A percentile compares a stretch with the other conserved stretches of the same genome.
These are phyloP conservation scores for Nasonovia ribisnigri DNA, from an alignment of 2,888 invertebrate genomes.

Conservation along the genomic window DNA sequence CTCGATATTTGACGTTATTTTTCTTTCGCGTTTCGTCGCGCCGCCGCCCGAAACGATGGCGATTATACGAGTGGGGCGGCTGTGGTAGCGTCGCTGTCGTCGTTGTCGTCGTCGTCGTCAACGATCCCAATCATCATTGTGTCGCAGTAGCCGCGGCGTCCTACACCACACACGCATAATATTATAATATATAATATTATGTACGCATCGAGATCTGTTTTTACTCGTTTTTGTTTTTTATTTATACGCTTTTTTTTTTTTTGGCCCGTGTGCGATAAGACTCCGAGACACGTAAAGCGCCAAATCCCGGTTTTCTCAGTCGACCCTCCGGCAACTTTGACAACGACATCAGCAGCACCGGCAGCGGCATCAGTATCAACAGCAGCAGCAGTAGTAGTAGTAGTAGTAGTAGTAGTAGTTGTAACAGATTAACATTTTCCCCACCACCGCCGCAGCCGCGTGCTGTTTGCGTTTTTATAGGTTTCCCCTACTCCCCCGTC, in stretches of 20 bases:
- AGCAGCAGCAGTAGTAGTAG: too few species aligned
- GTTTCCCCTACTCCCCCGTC: constrained; percentile 11
- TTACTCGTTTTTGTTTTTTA: neutral
- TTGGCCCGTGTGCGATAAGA: constrained; percentile 39
- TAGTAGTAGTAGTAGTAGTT: neutral
- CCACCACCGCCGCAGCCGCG: neutral
- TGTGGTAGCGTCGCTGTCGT: neutral
- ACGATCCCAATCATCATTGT: neutral
- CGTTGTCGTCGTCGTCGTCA: too few species aligned
- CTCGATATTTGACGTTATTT: constrained; percentile 61
- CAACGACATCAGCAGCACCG: neutral
- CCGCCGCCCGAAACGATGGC: neutral
- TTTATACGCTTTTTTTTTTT: neutral
- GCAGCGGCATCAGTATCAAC: neutral
- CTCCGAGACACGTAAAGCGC: constrained; percentile 4
- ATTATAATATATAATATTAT: neutral
- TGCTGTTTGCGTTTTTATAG: constrained; percentile 63
- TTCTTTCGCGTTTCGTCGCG: constrained; percentile 51
- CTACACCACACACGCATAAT: neutral
- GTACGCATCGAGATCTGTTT: neutral
- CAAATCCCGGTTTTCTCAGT: constrained; percentile 29
- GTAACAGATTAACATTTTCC: constrained; percentile 65
- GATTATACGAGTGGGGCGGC: neutral
- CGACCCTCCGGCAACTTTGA: neutral
- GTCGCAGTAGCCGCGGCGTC: neutral